Base-by-base conservation (phyloP, 2,113 vertebrate species). In the Meles meles region DNA sequence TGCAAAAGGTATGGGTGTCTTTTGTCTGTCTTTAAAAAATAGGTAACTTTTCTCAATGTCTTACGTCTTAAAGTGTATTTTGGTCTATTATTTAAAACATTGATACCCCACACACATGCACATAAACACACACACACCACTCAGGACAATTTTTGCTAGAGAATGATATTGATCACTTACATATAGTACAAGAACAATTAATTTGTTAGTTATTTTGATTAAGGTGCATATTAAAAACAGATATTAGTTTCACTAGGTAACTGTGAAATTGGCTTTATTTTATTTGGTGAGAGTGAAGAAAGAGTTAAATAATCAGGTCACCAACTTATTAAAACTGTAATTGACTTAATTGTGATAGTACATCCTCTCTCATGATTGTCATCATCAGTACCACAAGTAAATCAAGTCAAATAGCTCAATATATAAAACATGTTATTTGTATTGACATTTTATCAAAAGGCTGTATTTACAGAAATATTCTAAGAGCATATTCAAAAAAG, bases 401-500 rank as follows among this genome's bases (percentile, higher is more conserved):
- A 65, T 57, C 27, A 85, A 74, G 1, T 80, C n/a, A 96, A 61
- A 52, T 76, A 71, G 6, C 21, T 71, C 85, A 81, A 69, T 27
- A 23, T 42, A 63, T 63, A 25, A 12, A 37, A 13, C 15, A 71
- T n/a, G 3, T 47, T 72, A 57, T 49, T 27, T n/a, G 5, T 27
- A 82, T 6, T 47, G 34, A 65, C 42, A 52, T 87, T 94, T 86
- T 94, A 34, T 80, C 14, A 92, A 14, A 65, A 57, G 31, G 9
- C 52, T 57, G 4, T 52, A 85, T 88, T 23, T 63, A 15, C 18
- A 52, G 12, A 96, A 93, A 57, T 83, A 79, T 15, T 69, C 55
- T 52, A 80, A 84, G 31, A 83, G 14, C 85, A 86, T 15, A 65
- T 23, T 86, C 12, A 82, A 85, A 94, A 96, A 97, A 94, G 71